Evolutionary conservation across 2,113 vertebrate species (phyloP), one percentile per base, ranked within the genome.

Genomic region (Mystacornis crossleyi): DNA sequence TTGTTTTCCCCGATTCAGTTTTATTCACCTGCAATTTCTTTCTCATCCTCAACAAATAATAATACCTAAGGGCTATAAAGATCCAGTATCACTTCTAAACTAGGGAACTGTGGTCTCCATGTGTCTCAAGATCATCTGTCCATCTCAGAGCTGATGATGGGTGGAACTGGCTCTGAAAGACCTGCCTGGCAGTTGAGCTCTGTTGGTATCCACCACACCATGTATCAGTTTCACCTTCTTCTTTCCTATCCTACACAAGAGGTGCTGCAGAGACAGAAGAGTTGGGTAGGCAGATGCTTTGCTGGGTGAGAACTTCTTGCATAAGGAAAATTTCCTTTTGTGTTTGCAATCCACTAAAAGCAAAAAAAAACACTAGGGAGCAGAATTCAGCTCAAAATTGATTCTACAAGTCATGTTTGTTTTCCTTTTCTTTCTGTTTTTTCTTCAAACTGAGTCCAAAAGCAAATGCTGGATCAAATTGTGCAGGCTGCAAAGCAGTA

Each of bases 341-440:
- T 38, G 36, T 87, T 82, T 85, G 14, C 42, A 87, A 67, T 34
- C n/a, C 34, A 58, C 13, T 38, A 14, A 15, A 78, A 93, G 73
- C 5, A 24, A 61, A 24, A n/a, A n/a, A 51, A 81, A 79, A 8
- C 16, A 58, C 38, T 36, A 62, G 18, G 23, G 47, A 90, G 20
- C 25, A 86, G 62, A 86, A 77, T 72, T 75, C 43, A 79, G 25
- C 45, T 82, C 66, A 53, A 94, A 90, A 88, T 47, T 81, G 24
- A 42, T 34, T 57, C 33, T 57, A 42, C n/a, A 23, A 18, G 47
- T 81, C 33, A 17, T 74, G 31, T 66, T 89, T 94, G 33, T 51
- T 83, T 90, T 83, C n/a, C 12, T 91, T 70, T 73, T 34, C 58
- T 87, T 75, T 55, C 31, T 0, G 0, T 70, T 88, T 95, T 75